Percentiles rank a stretch among this genome's conserved stretches.
Conservation (phyloP, 2,113 vertebrate species). For the Chionomys nivalis region DNA sequence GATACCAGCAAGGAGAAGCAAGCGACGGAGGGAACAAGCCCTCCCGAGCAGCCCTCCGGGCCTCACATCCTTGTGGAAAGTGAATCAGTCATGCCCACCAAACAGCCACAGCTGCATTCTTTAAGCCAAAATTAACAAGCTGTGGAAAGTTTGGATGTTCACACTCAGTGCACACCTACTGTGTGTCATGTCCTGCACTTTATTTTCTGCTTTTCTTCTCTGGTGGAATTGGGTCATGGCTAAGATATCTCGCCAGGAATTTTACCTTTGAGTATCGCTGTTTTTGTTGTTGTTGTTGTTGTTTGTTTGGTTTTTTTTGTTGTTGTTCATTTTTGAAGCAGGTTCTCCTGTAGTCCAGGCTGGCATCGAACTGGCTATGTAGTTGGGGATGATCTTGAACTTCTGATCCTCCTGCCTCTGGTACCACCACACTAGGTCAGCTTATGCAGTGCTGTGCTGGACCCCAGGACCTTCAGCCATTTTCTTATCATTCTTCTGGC, state of each 20-base stretch:
- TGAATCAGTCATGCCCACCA: background rate
- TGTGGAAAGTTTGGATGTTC: background rate
- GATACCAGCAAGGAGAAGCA: background rate
- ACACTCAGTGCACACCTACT: background rate
- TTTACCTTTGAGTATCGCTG: background rate
- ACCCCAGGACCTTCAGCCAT: background rate
- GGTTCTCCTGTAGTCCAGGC: background rate
- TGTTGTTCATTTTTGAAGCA: background rate
- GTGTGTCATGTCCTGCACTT: background rate
- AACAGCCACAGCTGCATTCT: rapidly evolving
- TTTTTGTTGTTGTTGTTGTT: background rate
- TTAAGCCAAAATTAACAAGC: background rate
- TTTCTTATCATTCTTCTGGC: background rate
- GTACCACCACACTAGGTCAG: background rate
- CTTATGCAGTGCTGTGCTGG: background rate
- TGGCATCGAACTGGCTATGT: background rate
- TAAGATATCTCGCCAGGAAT: background rate
- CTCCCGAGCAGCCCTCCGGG: background rate
- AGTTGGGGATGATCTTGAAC: background rate
- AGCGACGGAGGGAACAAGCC: background rate
- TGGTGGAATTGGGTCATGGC: background rate
- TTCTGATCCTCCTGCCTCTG: background rate
- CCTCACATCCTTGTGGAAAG: background rate
- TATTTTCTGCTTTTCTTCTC: background rate
- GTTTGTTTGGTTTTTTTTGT: background rate